These are phyloP conservation scores for Chloroceryle inda DNA, from an alignment of 2,797 vertebrate genomes.

Conservation along the genomic window DNA sequence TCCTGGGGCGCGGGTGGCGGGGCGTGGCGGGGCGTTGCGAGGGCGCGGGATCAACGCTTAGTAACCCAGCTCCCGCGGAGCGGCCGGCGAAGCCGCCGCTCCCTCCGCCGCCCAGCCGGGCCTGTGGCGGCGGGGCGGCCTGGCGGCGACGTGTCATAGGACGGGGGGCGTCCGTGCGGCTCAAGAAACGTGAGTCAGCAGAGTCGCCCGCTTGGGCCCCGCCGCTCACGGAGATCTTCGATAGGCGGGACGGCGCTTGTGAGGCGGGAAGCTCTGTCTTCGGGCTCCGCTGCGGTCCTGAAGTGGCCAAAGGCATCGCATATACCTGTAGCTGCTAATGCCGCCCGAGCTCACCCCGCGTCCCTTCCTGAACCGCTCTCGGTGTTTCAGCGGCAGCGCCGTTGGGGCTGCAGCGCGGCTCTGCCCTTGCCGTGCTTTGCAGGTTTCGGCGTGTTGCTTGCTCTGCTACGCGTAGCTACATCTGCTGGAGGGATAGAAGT, in stretches of 20 bases:
- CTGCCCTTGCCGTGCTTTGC: rapidly evolving
- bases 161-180: not conserved
- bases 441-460: rapidly evolving
- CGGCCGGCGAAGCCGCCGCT: not conserved
- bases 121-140: not conserved
- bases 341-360: rapidly evolving
- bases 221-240: rapidly evolving
- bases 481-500: not conserved
- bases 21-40: not conserved
- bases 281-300: rapidly evolving
- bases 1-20: not conserved
- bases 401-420: rapidly evolving
- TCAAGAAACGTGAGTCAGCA: not conserved
- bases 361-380: rapidly evolving
- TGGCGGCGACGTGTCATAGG: not conserved
- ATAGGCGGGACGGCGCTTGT: not conserved
- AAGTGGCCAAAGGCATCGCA: not conserved
- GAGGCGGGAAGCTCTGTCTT: not conserved
- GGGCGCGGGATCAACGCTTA: not conserved
- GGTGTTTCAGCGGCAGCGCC: rapidly evolving
- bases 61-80: not conserved
- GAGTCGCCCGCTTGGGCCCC: too few species aligned
- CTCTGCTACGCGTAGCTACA: too few species aligned
- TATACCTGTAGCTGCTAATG: rapidly evolving
- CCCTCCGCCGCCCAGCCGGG: not conserved